Conservation (phyloP, 1,140 invertebrate species). For the Bactericera cockerelli region DNA sequence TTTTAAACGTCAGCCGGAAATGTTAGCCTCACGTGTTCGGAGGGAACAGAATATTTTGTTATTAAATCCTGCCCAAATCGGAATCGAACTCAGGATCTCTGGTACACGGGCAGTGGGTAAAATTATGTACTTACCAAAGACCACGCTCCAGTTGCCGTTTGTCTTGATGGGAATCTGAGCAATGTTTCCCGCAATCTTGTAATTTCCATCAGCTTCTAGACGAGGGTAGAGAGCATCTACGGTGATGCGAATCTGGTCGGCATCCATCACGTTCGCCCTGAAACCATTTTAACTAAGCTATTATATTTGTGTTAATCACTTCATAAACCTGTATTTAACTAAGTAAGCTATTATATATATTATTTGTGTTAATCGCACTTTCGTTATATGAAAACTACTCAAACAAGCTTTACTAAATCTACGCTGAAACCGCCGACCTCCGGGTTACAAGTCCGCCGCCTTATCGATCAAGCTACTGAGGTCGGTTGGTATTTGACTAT, state of each 20-base stretch:
- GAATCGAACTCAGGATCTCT: too few species aligned
- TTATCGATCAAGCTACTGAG: too few species aligned
- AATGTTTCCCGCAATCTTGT: neutral
- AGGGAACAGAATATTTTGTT: too few species aligned
- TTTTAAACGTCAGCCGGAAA: too few species aligned
- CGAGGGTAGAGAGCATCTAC: neutral
- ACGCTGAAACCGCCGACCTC: too few species aligned
- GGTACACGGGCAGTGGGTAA: too few species aligned
- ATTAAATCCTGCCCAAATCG: too few species aligned
- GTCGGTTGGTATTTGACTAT: neutral
- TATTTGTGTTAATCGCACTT: too few species aligned
- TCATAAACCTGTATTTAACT: neutral
- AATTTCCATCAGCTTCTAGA: neutral
- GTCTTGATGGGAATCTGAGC: neutral
- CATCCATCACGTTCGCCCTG: neutral
- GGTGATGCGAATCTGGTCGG: neutral
- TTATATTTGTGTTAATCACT: neutral
- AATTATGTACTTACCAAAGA: neutral
- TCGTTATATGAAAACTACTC: too few species aligned
- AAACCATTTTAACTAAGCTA: neutral
- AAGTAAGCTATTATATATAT: neutral
- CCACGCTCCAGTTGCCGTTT: neutral
- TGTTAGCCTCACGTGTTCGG: too few species aligned
- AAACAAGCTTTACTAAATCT: too few species aligned
- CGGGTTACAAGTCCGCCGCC: too few species aligned